Evolutionary conservation across 1,140 invertebrate species (phyloP), one percentile per base, ranked within the genome.

Genomic region (Geopemphigus sp.): DNA sequence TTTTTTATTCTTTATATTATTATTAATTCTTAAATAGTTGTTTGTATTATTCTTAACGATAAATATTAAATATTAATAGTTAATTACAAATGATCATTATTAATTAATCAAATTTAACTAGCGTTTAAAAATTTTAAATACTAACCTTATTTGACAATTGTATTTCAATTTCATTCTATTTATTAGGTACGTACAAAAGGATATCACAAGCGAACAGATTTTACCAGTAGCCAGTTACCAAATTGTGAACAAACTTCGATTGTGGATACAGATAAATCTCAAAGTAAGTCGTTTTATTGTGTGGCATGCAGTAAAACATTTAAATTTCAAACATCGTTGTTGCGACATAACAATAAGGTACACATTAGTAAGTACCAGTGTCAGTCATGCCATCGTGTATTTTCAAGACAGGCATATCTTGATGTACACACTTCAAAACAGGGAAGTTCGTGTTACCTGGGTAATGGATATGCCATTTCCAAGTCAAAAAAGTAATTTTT

Each of bases 261-360:
- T n/a, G 39, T 63, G 1, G 74, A 78, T 76, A 76, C 78, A 47
- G 74, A 78, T 19, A 59, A 59, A 78, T 78, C 45, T 29, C 57
- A 81, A 29, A 68, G 81, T 5, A 83, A 83, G 53, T 56, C 81
- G 1, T 83, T 83, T 59, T 82, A 81, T 61, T 83, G 83, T 80
- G 59, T 81, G 22, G 81, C 81, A 29, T 84, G 83, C 63, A 82
- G 82, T 29, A 84, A 84, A 80, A 72, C 83, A 11, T 84, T 84
- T 61, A 83, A 84, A 61, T 84, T 83, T 57, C 83, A 83, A 54
- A 84, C 83, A 39, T 84, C 83, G 5, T 73, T 84, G n/a, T 81
- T 83, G 14, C 82, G 83, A 50, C 83, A 84, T 61, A 84, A 84
- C 39, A 84, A 83, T 61, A 84, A 84, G 63, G 83, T 84, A 17